Conservation (phyloP, 2,113 vertebrate genomes). For the Promerops cafer region DNA sequence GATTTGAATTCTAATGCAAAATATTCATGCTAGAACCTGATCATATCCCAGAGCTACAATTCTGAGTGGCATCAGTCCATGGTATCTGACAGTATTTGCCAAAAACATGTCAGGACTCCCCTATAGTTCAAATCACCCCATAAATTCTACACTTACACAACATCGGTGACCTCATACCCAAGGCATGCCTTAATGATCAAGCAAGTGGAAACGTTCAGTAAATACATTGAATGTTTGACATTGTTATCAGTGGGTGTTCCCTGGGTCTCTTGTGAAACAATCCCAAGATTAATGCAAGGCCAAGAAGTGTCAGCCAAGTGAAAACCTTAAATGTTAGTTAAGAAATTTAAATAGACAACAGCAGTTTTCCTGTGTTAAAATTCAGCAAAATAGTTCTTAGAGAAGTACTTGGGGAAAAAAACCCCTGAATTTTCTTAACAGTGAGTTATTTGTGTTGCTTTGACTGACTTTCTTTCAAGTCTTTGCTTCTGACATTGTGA, state of each 20-base stretch:
- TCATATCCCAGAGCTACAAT: slow-evolving; percentile 64
- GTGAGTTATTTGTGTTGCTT: background rate
- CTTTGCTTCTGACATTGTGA: background rate
- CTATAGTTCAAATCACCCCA: slow-evolving; percentile 50
- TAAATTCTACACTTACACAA: slow-evolving; percentile 67
- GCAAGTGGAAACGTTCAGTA: slow-evolving; percentile 54
- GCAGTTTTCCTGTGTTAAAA: background rate
- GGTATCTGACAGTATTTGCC: slow-evolving; percentile 57
- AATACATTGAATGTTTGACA: slow-evolving; percentile 60
- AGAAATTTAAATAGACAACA: background rate
- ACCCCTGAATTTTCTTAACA: background rate
- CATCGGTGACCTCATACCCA: slow-evolving; percentile 48
- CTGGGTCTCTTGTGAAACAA: slow-evolving; percentile 51
- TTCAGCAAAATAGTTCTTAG: background rate
- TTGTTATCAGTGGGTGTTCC: slow-evolving; percentile 59
- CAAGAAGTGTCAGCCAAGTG: slow-evolving; percentile 13
- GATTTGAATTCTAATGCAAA: slow-evolving; percentile 54
- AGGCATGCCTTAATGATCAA: slow-evolving; percentile 62
- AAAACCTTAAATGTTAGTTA: slow-evolving; percentile 23
- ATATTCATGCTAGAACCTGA: slow-evolving; percentile 68
- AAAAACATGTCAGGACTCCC: slow-evolving; percentile 69
- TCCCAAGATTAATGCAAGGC: slow-evolving; percentile 38
- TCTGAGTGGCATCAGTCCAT: slow-evolving; percentile 61
- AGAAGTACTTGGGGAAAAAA: background rate
- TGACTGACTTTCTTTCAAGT: background rate